Evolutionary conservation across 2,888 invertebrate species (phyloP).

Genomic region (Diachrysia chrysitis): DNA sequence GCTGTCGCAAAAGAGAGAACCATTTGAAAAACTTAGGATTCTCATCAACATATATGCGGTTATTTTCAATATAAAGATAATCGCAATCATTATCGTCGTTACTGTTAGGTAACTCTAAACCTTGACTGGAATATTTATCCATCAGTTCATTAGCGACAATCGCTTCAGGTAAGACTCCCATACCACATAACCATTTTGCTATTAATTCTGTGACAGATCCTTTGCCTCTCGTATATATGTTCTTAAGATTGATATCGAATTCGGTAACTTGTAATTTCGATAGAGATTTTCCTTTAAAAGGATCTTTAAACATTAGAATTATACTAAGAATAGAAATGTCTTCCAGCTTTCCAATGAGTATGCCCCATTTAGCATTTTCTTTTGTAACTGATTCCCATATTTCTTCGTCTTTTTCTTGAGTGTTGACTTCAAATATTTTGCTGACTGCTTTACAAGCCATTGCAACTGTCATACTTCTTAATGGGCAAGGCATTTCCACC

Average conservation of each 20-base stretch:
- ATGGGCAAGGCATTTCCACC: constrained; percentile 92
- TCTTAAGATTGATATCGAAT: constrained; percentile 91
- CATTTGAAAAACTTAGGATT: constrained; percentile 89
- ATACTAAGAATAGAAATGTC: constrained; percentile 95
- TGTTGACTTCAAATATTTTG: constrained; percentile 79
- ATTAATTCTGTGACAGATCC: constrained; percentile 97
- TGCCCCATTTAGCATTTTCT: constrained; percentile 96
- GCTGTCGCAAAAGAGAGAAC: constrained; percentile 91
- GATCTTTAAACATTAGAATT: constrained; percentile 89
- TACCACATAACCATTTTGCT: constrained; percentile 94
- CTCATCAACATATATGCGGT: constrained; percentile 75
- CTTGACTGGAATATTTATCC: constrained; percentile 63
- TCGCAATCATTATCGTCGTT: constrained; percentile 71
- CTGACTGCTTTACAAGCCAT: constrained; percentile 95
- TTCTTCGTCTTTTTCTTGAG: constrained; percentile 88
- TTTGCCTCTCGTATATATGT: constrained; percentile 90
- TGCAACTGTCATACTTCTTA: constrained; percentile 94
- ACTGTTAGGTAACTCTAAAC: constrained; percentile 53
- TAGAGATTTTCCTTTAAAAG: constrained; percentile 77
- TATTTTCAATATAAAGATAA: constrained; percentile 77
- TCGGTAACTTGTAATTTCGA: constrained; percentile 88
- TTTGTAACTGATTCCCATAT: constrained; percentile 95
- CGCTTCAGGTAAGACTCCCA: constrained; percentile 91
- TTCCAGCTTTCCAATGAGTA: constrained; percentile 96
- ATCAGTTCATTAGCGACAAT: constrained; percentile 88